Evolutionary conservation across 2,113 vertebrate species (phyloP).

Genomic region (Puntigrus tetrazona): DNA sequence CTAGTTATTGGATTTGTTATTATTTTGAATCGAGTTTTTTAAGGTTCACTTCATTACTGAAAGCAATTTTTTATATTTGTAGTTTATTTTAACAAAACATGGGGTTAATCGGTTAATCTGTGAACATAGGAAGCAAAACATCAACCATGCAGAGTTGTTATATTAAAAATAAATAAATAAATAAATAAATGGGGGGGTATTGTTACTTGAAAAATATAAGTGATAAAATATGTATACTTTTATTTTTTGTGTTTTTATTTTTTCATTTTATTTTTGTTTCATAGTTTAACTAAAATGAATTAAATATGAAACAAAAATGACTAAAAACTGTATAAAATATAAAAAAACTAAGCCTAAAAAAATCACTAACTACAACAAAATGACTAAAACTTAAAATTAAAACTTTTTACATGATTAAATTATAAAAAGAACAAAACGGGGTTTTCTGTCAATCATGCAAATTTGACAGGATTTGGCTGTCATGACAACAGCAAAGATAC

Average conservation of each 20-base stretch:
- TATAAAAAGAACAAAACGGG: neutral
- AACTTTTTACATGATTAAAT: neutral
- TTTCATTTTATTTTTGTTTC: too few species aligned
- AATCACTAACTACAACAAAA: neutral
- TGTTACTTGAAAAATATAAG: too few species aligned
- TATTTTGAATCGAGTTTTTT: neutral
- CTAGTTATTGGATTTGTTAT: neutral
- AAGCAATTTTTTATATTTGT: neutral
- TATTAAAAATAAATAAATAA: too few species aligned
- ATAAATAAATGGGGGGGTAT: too few species aligned
- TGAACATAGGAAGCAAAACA: neutral
- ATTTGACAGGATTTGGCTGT: neutral
- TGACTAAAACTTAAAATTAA: neutral
- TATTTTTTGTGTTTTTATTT: too few species aligned
- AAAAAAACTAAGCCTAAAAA: too few species aligned
- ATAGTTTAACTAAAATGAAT: too few species aligned
- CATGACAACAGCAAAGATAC: conserved; percentile 11
- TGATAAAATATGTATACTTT: too few species aligned
- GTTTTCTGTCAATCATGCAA: neutral
- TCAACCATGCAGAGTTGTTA: neutral
- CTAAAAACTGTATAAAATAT: too few species aligned
- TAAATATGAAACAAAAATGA: too few species aligned
- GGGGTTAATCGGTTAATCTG: neutral
- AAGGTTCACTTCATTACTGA: neutral
- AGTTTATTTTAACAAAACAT: neutral